Evolutionary conservation across 2,797 vertebrate genomes (phyloP).

Genomic region (Ctenosaura bakeri): DNA sequence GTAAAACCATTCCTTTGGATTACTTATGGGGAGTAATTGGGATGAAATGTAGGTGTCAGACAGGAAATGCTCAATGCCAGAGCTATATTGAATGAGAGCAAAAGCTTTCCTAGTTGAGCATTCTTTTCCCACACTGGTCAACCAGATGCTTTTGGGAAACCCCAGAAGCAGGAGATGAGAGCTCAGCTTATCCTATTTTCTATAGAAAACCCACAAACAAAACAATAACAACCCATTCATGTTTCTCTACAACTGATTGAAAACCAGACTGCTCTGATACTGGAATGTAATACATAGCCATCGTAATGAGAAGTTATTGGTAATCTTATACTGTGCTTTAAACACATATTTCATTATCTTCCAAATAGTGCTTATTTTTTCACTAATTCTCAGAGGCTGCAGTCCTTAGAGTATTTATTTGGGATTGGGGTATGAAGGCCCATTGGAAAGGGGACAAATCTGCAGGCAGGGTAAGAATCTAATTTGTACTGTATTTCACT

Average conservation of each 20-base stretch:
- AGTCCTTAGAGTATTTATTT: background rate
- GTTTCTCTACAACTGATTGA: background rate
- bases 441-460: background rate
- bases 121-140: background rate
- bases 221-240: background rate
- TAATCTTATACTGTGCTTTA: background rate
- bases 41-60: background rate
- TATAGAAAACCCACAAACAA: background rate
- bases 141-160: background rate
- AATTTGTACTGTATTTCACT: background rate
- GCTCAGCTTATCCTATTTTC: background rate
- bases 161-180: too few relatives aligned
- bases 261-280: background rate
- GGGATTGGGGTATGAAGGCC: background rate
- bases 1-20: slow-evolving; percentile 45
- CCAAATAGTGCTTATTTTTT: background rate
- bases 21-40: background rate
- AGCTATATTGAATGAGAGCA: background rate
- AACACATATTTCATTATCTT: background rate
- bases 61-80: background rate
- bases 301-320: background rate
- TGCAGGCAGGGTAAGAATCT: too few relatives aligned
- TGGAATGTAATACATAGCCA: background rate
- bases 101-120: background rate
- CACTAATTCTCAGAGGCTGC: background rate